Base-by-base conservation (phyloP, 2,113 vertebrate species). In the Semicossyphus pulcher region DNA sequence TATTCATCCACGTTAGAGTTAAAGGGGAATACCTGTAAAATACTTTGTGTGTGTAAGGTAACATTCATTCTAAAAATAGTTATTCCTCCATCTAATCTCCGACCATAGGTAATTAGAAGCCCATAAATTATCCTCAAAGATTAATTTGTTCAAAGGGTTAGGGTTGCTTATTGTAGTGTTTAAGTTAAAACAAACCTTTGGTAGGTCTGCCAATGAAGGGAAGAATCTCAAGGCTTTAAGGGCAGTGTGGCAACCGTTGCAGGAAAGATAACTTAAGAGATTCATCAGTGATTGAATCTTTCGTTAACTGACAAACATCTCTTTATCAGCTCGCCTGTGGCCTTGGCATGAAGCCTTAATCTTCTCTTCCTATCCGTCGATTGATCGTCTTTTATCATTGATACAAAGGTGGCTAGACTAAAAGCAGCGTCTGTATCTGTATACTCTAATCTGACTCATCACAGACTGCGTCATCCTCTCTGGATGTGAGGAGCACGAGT, bases 401-500 rank as follows among this genome's bases (percentile, higher is more conserved):
- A n/a, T n/a, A 53, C 41, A 37, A 4, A 7, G 32, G 15, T 41
- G 34, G 16, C 4, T 16, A 6, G 4, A 7, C n/a, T 18, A 18
- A 42, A 18, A 42, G 5, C 41, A 44, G 41, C 18, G 18, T 44
- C 41, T 44, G 1, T 44, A 44, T 44, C 41, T 44, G 18, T 20
- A n/a, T 10, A 14, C 37, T 39, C 28, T 56, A 66, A 61, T 70
- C 49, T 47, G n/a, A 47, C 29, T 53, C 48, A 37, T 59, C 44
- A 31, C 39, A 37, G 31, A 26, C 42, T 37, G 59, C 15, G 32
- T 51, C 36, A 20, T 4, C 23, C 28, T 74, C 29, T 54, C 20
- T 1, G 26, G 44, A 70, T 53, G 56, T 70, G 26, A 83, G 48
- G 68, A 63, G 26, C 61, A 60, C 12, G 16, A 65, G 79, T 42